Conservation (phyloP, 2,888 invertebrate species). For the Helicoverpa assulta region DNA sequence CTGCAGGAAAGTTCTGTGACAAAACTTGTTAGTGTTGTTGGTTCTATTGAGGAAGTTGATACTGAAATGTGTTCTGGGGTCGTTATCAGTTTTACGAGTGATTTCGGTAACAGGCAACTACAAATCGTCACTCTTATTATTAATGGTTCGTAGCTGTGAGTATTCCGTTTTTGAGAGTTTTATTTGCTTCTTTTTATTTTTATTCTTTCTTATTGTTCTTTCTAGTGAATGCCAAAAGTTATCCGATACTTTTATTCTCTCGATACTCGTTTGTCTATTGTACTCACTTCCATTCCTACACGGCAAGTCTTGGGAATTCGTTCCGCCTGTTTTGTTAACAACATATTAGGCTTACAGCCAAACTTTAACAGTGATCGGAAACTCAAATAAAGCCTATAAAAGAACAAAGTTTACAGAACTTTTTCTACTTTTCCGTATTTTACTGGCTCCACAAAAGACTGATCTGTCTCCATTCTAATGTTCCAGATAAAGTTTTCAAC, state of each 20-base stretch:
- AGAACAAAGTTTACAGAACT: constrained; percentile 17
- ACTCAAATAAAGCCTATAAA: constrained; percentile 29
- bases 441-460: constrained; percentile 24
- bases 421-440: constrained; percentile 13
- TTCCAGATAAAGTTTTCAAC: constrained; percentile 37
- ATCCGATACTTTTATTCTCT: background rate
- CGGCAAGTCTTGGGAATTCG: constrained; percentile 8
- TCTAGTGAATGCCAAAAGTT: background rate
- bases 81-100: constrained; percentile 3
- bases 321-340: constrained; percentile 17
- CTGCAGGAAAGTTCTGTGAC: constrained; percentile 31
- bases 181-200: background rate
- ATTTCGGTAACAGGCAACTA: background rate
- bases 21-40: constrained; percentile 41
- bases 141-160: background rate
- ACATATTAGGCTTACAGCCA: constrained; percentile 10
- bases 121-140: constrained; percentile 2
- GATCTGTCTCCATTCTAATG: constrained; percentile 22
- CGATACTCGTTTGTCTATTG: background rate
- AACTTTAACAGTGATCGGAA: constrained; percentile 23
- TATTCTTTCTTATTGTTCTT: background rate
- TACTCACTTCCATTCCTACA: background rate
- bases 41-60: constrained; percentile 16
- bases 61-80: constrained; percentile 8
- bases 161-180: background rate